Conservation (phyloP, 92 coral and sea anemone genomes). For the Plumapathes pennacea region DNA sequence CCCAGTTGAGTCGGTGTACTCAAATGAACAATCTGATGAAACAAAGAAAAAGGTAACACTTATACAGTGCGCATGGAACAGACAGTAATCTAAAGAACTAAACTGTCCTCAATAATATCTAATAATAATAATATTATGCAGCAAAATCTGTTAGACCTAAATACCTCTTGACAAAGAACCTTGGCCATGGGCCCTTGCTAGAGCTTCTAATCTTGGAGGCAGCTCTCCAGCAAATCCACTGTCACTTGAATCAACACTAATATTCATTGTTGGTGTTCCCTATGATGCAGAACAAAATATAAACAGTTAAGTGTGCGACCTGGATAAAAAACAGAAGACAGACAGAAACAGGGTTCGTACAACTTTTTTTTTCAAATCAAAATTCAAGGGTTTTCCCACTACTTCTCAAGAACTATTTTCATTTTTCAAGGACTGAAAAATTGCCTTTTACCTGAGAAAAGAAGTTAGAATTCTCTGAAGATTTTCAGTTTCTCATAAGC, state of each 20-base stretch:
- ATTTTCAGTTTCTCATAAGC: no score
- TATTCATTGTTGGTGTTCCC: conserved; percentile 51
- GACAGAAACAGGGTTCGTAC: no score
- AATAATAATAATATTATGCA: no score
- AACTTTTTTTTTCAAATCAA: no score
- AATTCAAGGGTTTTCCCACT: no score
- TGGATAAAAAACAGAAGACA: no score
- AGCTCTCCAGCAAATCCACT: conserved; percentile 71
- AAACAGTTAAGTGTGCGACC: background rate
- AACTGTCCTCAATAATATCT: background rate
- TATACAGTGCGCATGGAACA: background rate
- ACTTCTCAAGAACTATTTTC: no score
- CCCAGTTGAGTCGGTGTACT: conserved; percentile 98
- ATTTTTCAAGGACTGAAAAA: no score
- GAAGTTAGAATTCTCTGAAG: no score
- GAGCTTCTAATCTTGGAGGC: conserved; percentile 62
- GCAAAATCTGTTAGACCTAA: background rate
- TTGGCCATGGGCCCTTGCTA: conserved; percentile 52
- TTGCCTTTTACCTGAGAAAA: no score
- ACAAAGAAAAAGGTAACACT: background rate
- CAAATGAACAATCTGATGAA: conserved; percentile 91
- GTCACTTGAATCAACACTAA: conserved; percentile 81
- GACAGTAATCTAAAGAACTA: background rate
- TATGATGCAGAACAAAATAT: background rate
- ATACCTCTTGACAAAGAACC: conserved; percentile 79